Evolutionary conservation across 2,888 invertebrate species (phyloP).

Genomic region (Chloromyia formosa): DNA sequence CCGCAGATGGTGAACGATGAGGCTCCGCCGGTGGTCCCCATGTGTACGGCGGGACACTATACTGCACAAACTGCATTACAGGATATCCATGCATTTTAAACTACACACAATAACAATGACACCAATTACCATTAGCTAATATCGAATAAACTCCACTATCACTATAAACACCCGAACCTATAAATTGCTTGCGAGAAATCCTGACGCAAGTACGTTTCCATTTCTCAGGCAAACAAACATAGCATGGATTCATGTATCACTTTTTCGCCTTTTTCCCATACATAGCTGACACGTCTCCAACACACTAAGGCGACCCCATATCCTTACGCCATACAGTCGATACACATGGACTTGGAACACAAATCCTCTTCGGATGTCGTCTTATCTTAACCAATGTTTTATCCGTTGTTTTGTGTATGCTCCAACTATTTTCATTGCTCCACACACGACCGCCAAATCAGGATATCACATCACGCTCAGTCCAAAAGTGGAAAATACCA

Average conservation of each 20-base stretch:
- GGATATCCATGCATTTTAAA: constrained; percentile 70
- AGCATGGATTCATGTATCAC: constrained; percentile 27
- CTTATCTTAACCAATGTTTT: constrained; percentile 32
- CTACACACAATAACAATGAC: background rate
- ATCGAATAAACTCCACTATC: constrained; percentile 12
- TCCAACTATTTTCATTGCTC: constrained; percentile 6
- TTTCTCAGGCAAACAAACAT: constrained; percentile 9
- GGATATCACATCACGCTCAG: background rate
- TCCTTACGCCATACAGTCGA: background rate
- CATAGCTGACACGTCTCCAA: background rate
- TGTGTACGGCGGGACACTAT: constrained; percentile 66
- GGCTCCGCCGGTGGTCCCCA: constrained; percentile 61
- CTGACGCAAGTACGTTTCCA: constrained; percentile 23
- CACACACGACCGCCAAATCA: constrained; percentile 11
- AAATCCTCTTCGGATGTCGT: constrained; percentile 35
- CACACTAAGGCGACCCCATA: background rate
- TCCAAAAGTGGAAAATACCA: background rate
- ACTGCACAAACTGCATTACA: constrained; percentile 73
- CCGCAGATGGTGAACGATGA: constrained; percentile 56
- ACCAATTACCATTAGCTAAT: background rate
- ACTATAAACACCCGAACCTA: background rate
- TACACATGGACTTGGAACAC: constrained; percentile 12
- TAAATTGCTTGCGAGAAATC: background rate
- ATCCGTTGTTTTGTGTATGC: constrained; percentile 22
- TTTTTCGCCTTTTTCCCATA: constrained; percentile 11